phyloP scores from a whole-genome alignment of 2,888 invertebrate genomes.

The Mechanitis messenoides region DNA sequence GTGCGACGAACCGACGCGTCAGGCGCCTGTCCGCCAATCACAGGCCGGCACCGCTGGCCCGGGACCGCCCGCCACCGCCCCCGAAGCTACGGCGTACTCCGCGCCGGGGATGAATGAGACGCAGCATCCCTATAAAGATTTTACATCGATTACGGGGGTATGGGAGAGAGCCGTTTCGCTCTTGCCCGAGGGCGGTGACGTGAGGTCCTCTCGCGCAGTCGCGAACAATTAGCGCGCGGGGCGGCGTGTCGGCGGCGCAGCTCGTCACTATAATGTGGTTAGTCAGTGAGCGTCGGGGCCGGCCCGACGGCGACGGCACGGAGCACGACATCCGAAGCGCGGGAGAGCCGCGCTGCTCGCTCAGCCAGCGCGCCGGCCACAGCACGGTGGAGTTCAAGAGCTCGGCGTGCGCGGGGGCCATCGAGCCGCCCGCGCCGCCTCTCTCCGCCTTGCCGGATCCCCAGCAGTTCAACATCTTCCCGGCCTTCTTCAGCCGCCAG shows the following conservation, averaged over 20 bases:
- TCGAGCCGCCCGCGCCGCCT: conserved; percentile 71
- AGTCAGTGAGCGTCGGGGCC: conserved; percentile 80
- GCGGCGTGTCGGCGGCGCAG: conserved; percentile 60
- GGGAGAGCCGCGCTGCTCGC: conserved; percentile 68
- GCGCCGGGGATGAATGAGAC: conserved; percentile 57
- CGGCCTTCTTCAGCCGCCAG: conserved; percentile 92
- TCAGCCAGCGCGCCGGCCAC: conserved; percentile 75
- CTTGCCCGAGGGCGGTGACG: conserved; percentile 63
- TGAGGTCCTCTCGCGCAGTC: conserved; percentile 67
- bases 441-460: conserved; percentile 79
- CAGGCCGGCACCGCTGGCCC: conserved; percentile 34
- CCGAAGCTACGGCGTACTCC: conserved; percentile 34
- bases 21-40: conserved; percentile 36
- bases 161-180: conserved; percentile 62
- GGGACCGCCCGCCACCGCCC: conserved; percentile 39
- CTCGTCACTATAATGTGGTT: conserved; percentile 79
- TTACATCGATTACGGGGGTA: conserved; percentile 70
- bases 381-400: conserved; percentile 91
- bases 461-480: conserved; percentile 94
- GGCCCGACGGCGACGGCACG: conserved; percentile 72
- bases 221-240: conserved; percentile 74
- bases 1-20: conserved; percentile 38
- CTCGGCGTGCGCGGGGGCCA: conserved; percentile 81
- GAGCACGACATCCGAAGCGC: conserved; percentile 62
- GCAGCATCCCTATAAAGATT: conserved; percentile 66